Evolutionary conservation across 2,797 vertebrate species (phyloP).

Genomic region (Enteromius anoplus): DNA sequence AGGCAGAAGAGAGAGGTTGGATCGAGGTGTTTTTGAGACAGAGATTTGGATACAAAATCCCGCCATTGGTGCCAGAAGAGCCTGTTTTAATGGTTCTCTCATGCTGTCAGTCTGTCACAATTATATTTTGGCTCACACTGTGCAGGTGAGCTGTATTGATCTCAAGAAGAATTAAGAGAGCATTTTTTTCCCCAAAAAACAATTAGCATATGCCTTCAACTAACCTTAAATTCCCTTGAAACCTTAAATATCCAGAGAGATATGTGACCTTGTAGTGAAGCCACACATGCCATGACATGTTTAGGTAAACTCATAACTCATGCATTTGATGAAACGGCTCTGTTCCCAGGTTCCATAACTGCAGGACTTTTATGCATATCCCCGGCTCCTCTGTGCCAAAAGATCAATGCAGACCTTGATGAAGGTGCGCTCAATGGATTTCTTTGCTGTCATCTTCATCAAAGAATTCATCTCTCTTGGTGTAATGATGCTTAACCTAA

Average conservation of each 20-base stretch:
- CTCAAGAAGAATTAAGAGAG: background rate
- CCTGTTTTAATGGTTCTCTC: slow-evolving; percentile 15
- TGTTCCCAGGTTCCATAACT: slow-evolving; percentile 59
- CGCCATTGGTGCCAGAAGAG: background rate
- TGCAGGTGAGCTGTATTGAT: slow-evolving; percentile 29
- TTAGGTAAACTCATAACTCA: slow-evolving; percentile 40
- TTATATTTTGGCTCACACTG: background rate
- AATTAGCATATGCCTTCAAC: slow-evolving; percentile 7
- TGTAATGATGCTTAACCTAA: slow-evolving; percentile 85
- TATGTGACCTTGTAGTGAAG: slow-evolving; percentile 32
- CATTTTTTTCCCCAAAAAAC: slow-evolving; percentile 23
- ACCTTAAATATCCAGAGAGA: background rate
- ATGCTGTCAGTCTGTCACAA: background rate
- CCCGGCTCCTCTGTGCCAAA: slow-evolving; percentile 58
- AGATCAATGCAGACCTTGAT: slow-evolving; percentile 83
- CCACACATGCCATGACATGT: background rate
- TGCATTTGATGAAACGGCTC: slow-evolving; percentile 53
- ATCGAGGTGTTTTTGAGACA: background rate
- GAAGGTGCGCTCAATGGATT: slow-evolving; percentile 81
- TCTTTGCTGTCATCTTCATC: slow-evolving; percentile 80
- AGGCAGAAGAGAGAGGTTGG: background rate
- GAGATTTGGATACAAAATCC: slow-evolving; percentile 10
- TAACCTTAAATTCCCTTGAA: background rate
- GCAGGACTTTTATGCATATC: slow-evolving; percentile 59
- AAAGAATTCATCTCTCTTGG: slow-evolving; percentile 79